These are phyloP conservation scores for Cephus runcator DNA, from an alignment of 2,888 invertebrate genomes.

Conservation along the genomic window DNA sequence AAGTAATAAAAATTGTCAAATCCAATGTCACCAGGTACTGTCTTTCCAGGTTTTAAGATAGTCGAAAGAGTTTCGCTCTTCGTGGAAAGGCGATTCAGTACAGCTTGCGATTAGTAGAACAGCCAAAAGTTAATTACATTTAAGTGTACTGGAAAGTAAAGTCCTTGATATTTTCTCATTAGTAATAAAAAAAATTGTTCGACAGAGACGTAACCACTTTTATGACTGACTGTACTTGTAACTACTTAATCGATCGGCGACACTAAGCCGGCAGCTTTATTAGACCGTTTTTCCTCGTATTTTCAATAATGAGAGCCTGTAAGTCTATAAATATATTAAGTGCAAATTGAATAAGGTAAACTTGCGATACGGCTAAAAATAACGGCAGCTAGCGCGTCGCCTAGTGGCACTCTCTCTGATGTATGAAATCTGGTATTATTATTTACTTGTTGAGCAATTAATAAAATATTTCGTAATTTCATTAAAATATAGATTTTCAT, in stretches of 20 bases:
- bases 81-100: neutral
- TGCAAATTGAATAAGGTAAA: neutral
- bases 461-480: neutral
- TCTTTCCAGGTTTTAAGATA: neutral
- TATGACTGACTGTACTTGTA: neutral
- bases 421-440: neutral
- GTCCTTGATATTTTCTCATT: neutral
- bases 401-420: no score
- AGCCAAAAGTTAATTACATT: neutral
- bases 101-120: neutral
- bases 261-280: neutral
- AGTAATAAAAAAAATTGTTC: neutral
- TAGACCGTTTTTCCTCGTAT: neutral
- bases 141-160: neutral
- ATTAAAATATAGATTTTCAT: neutral
- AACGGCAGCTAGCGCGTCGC: neutral
- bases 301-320: neutral
- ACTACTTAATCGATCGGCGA: neutral
- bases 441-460: neutral
- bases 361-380: neutral
- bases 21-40: neutral
- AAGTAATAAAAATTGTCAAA: neutral
- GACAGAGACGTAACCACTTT: neutral
- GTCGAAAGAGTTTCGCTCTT: neutral
- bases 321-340: neutral